These are phyloP conservation scores for Sialis lutaria DNA, from an alignment of 2,888 invertebrate genomes.

Conservation along the genomic window DNA sequence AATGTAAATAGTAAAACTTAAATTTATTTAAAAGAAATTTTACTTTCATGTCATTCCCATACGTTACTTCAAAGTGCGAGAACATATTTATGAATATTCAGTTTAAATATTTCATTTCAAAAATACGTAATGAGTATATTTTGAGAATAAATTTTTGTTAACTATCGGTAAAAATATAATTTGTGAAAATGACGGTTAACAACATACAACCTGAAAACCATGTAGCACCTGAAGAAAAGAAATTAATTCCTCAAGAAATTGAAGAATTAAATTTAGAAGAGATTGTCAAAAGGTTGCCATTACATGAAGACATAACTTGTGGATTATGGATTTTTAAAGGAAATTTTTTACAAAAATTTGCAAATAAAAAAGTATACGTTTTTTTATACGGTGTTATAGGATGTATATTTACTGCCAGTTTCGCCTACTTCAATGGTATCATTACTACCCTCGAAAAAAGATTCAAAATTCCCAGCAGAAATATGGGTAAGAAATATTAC, in stretches of 20 bases:
- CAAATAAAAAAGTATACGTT: slow-evolving; percentile 38
- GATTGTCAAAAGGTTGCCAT: slow-evolving; percentile 27
- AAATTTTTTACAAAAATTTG: slow-evolving; percentile 37
- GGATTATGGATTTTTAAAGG: slow-evolving; percentile 44
- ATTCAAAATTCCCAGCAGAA: slow-evolving; percentile 53
- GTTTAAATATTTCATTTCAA: too few species aligned
- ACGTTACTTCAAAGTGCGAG: too few species aligned
- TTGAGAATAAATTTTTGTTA: neutral
- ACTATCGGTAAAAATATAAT: neutral
- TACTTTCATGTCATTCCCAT: too few species aligned
- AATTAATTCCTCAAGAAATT: neutral
- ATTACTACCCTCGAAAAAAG: slow-evolving; percentile 57
- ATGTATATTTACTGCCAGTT: slow-evolving; percentile 48
- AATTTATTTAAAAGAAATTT: too few species aligned
- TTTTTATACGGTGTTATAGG: slow-evolving; percentile 48
- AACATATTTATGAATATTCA: too few species aligned
- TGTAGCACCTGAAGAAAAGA: slow-evolving; percentile 3
- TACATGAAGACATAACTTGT: slow-evolving; percentile 44
- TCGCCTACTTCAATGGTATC: slow-evolving; percentile 55
- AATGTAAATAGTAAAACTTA: too few species aligned
- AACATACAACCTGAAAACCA: neutral
- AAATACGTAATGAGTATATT: too few species aligned
- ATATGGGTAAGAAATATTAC: slow-evolving; percentile 32
- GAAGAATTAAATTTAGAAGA: slow-evolving; percentile 21
- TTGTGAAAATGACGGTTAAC: too few species aligned